These are phyloP conservation scores for Ptychodera flava DNA, from an alignment of 35 echinoderm and acorn worm genomes.

Conservation along the genomic window DNA sequence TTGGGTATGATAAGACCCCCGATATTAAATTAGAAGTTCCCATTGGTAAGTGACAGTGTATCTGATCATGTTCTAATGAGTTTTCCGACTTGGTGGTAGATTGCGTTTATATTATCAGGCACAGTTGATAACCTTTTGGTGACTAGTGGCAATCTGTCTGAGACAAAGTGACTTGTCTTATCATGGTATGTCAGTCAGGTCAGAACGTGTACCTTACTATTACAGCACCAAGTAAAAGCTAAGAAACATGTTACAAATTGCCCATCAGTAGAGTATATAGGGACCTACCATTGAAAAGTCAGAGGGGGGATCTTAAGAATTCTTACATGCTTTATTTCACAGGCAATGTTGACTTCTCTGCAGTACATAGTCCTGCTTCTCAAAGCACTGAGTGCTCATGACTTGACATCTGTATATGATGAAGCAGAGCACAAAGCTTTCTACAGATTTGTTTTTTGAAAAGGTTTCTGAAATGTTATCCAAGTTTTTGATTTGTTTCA, in stretches of 20 bases:
- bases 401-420: no score
- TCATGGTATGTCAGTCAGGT: not conserved
- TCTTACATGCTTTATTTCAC: no score
- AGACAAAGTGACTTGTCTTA: not conserved
- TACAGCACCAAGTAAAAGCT: not conserved
- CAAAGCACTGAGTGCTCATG: no score
- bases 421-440: no score
- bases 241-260: not conserved
- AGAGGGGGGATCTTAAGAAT: no score
- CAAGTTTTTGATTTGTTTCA: no score
- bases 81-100: not conserved
- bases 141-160: not conserved
- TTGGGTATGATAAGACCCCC: slow-evolving; percentile 97
- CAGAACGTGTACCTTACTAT: not conserved
- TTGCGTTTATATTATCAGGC: not conserved
- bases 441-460: no score
- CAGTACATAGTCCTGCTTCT: not conserved
- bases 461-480: no score
- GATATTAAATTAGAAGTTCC: slow-evolving; percentile 88
- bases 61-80: not conserved
- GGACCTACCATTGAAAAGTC: no score
- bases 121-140: not conserved
- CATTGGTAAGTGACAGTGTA: slow-evolving; percentile 43
- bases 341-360: not conserved
- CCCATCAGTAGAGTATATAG: not conserved